These are phyloP conservation scores for Pyrgilauda ruficollis DNA, from an alignment of 2,113 vertebrate genomes.

Conservation along the genomic window DNA sequence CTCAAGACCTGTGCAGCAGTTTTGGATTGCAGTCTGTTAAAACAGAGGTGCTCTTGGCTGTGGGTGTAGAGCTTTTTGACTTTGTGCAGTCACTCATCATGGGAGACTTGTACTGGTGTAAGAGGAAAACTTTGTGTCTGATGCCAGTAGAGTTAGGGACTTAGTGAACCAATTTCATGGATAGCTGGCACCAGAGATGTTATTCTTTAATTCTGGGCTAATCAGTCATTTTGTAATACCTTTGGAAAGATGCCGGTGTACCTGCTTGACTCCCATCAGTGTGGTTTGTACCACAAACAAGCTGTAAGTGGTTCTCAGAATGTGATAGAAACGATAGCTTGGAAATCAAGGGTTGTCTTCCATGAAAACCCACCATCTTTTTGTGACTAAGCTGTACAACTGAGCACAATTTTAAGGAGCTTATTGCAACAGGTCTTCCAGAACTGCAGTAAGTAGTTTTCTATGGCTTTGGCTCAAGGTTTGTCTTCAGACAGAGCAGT, in stretches of 20 bases:
- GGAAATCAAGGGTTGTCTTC: neutral
- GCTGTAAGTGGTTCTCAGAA: neutral
- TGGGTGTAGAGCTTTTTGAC: neutral
- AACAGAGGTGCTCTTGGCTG: neutral
- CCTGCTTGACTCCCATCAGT: neutral
- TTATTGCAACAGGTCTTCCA: neutral
- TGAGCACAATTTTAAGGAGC: neutral
- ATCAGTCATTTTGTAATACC: neutral
- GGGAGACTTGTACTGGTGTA: neutral
- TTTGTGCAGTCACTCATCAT: neutral
- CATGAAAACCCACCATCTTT: neutral
- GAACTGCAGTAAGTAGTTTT: neutral
- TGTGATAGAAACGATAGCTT: neutral
- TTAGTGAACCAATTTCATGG: neutral
- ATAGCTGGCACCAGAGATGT: neutral
- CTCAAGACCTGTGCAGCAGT: neutral
- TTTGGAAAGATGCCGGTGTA: neutral
- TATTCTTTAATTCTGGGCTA: neutral
- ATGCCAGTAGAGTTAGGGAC: neutral
- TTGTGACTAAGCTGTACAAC: neutral
- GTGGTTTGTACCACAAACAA: neutral
- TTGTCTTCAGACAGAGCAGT: neutral
- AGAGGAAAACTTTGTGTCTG: neutral
- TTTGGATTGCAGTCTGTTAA: neutral
- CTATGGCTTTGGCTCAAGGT: neutral